Evolutionary conservation across 2,113 vertebrate species (phyloP).

Genomic region (Nymphicus hollandicus): DNA sequence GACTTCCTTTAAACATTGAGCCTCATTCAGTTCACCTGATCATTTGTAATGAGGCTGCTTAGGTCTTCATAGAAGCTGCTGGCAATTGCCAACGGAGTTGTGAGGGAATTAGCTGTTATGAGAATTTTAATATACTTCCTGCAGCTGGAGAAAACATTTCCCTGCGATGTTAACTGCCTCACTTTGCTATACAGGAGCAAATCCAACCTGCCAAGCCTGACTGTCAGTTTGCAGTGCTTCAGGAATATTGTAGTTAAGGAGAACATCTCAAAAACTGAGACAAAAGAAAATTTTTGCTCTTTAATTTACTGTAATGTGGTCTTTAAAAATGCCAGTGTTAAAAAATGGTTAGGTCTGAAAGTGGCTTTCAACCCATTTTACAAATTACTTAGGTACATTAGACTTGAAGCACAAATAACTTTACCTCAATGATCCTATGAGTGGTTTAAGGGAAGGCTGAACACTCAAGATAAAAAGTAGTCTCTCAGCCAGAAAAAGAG

Average conservation of each 20-base stretch:
- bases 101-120: background rate
- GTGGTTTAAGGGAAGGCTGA: background rate
- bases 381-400: accelerated
- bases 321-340: background rate
- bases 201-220: background rate
- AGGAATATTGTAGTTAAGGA: background rate
- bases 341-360: background rate
- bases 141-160: background rate
- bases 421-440: background rate
- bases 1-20: slow-evolving; percentile 1
- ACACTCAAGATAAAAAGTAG: background rate
- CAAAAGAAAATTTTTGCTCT: background rate
- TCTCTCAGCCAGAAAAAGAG: background rate
- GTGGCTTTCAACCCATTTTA: background rate
- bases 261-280: background rate
- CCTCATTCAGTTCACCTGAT: background rate
- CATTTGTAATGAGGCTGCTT: slow-evolving; percentile 4
- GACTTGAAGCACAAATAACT: background rate
- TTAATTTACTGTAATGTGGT: accelerated
- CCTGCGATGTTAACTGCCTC: background rate
- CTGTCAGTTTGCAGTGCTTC: background rate
- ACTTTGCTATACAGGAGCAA: background rate
- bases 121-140: slow-evolving; percentile 8
- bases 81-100: background rate
- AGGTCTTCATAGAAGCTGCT: background rate